Conservation (phyloP, 2,797 vertebrate genomes). For the Helicolenus hilgendorfi region DNA sequence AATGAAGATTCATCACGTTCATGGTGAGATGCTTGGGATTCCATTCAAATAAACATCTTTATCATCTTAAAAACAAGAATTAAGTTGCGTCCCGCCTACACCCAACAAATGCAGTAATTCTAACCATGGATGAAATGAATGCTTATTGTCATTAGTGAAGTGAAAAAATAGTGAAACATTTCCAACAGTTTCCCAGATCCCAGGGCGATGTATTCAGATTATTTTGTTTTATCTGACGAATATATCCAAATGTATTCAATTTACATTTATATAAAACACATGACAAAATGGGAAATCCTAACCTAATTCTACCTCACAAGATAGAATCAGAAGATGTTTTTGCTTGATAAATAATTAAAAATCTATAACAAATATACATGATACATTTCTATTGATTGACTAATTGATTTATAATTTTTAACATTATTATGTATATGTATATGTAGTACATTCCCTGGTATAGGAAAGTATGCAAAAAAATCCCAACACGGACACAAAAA, state of each 20-base stretch:
- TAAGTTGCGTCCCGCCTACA: background rate
- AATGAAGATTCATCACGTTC: constrained; percentile 35
- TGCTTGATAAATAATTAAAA: background rate
- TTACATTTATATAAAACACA: background rate
- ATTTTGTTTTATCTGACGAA: background rate
- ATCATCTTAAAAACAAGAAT: background rate
- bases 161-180: background rate
- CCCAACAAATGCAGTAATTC: background rate
- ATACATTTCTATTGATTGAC: background rate
- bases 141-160: background rate
- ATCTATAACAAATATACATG: background rate
- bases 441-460: background rate
- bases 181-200: background rate
- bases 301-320: background rate
- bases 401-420: background rate
- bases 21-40: background rate
- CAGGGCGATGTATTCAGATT: background rate
- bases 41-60: background rate
- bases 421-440: background rate
- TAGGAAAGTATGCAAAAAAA: background rate
- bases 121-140: background rate
- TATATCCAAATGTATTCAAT: background rate
- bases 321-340: background rate
- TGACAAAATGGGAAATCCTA: background rate
- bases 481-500: background rate